Evolutionary conservation across 2,113 vertebrate genomes (phyloP).

Genomic region (Apodemus sylvaticus): DNA sequence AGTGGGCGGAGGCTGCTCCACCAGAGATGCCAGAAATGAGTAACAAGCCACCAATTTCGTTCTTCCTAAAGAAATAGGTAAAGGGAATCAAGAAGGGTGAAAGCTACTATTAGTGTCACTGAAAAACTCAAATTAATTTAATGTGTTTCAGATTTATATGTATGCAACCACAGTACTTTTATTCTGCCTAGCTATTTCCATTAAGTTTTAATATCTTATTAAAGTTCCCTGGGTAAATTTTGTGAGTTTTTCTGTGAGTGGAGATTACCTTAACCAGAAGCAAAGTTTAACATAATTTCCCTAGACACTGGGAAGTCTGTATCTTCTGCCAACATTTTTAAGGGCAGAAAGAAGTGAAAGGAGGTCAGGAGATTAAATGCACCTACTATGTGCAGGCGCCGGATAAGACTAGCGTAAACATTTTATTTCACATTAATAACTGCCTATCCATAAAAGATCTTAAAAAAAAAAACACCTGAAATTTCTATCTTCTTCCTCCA

Average conservation of each 20-base stretch:
- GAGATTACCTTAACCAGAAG: constrained; percentile 69
- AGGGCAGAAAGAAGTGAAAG: background rate
- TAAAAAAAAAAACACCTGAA: constrained; percentile 29
- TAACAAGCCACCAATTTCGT: constrained; percentile 76
- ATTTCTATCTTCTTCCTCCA: background rate
- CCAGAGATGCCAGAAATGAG: constrained; percentile 54
- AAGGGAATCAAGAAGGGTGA: constrained; percentile 69
- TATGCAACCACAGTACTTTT: constrained; percentile 53
- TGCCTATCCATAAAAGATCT: constrained; percentile 10
- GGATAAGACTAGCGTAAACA: background rate
- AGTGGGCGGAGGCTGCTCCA: constrained; percentile 40
- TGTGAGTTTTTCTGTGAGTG: constrained; percentile 61
- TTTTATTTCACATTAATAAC: constrained; percentile 59
- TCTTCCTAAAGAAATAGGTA: constrained; percentile 69
- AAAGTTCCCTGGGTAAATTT: constrained; percentile 62
- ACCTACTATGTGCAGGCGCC: constrained; percentile 35
- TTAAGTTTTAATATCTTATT: constrained; percentile 69
- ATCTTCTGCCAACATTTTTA: constrained; percentile 56
- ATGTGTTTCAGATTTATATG: constrained; percentile 58
- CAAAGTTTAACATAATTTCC: constrained; percentile 66
- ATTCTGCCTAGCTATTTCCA: constrained; percentile 60
- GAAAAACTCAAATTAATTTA: constrained; percentile 69
- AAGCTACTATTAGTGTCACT: constrained; percentile 40
- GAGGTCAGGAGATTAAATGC: background rate
- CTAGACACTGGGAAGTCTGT: constrained; percentile 55